Percentiles rank a stretch among this genome's conserved stretches.
Evolutionary conservation across 2,797 vertebrate species (phyloP).

Genomic region (Acipenser transmontanus): DNA sequence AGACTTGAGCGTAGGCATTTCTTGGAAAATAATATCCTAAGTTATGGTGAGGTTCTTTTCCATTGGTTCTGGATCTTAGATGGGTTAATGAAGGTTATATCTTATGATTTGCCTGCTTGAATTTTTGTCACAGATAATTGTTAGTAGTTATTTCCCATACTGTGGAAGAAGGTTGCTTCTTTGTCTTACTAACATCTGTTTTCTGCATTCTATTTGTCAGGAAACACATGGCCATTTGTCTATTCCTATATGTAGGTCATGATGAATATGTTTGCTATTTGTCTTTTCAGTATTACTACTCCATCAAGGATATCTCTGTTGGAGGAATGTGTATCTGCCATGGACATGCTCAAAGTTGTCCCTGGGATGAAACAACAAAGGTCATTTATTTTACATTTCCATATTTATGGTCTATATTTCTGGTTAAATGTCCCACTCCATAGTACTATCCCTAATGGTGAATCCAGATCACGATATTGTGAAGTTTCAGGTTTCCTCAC

Average conservation of each 20-base stretch:
- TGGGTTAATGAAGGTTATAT: no score
- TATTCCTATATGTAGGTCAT: neutral
- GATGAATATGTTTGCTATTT: neutral
- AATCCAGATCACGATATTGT: neutral
- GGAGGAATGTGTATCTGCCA: conserved; percentile 96
- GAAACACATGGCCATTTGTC: no score
- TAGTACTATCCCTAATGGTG: neutral
- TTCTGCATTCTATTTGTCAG: no score
- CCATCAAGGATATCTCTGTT: conserved; percentile 89
- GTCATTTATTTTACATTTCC: conserved; percentile 54
- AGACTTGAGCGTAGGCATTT: no score
- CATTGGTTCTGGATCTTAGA: no score
- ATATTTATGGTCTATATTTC: neutral
- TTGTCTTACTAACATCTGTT: no score
- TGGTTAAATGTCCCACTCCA: neutral
- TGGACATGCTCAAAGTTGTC: conserved; percentile 88
- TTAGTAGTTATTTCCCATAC: no score
- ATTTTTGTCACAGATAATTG: no score
- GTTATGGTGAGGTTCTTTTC: no score
- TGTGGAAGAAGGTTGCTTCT: no score
- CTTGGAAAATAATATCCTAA: no score
- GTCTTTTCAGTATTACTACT: conserved; percentile 80
- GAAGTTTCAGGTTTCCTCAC: neutral
- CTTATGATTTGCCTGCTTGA: no score
- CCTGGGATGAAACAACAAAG: conserved; percentile 75